A percentile compares a stretch with the other conserved stretches of the same genome.
phyloP scores from a whole-genome alignment of 2,113 vertebrate genomes.

The Phocoena phocoena region DNA sequence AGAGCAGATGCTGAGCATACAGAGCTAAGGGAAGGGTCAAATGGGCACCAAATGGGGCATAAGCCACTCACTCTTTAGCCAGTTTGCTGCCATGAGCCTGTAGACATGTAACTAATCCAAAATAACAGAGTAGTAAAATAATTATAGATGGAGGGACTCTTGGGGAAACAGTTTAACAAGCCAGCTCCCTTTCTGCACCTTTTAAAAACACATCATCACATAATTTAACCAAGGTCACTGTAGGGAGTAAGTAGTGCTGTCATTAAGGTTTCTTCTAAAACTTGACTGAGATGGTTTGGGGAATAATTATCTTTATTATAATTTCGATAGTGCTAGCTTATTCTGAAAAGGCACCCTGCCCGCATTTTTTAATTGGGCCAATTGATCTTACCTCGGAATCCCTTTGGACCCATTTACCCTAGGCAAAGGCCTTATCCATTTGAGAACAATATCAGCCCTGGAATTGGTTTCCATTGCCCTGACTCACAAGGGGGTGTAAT shows the following conservation, averaged over 20 bases:
- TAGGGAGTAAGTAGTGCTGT: not conserved
- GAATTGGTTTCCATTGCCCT: not conserved
- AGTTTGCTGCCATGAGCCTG: not conserved
- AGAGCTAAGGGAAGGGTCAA: not conserved
- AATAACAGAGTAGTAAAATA: not conserved
- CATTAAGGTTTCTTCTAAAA: not conserved
- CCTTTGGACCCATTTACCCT: not conserved
- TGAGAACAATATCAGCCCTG: not conserved
- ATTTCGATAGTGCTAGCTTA: not conserved
- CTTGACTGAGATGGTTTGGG: not conserved
- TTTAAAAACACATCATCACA: not conserved
- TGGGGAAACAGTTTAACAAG: not conserved
- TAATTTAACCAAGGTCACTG: not conserved
- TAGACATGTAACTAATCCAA: not conserved
- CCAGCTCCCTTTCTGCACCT: not conserved
- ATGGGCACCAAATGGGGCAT: not conserved
- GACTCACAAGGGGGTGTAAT: not conserved
- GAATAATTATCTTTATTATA: conserved; percentile 29
- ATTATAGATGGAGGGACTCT: not conserved
- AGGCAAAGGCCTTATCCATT: not conserved
- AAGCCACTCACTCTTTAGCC: not conserved
- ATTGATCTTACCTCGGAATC: not conserved
- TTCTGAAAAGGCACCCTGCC: not conserved
- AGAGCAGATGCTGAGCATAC: not conserved
- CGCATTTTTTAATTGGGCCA: not conserved